Conservation (phyloP, 2,113 vertebrate genomes). For the Opisthocomus hoazin region DNA sequence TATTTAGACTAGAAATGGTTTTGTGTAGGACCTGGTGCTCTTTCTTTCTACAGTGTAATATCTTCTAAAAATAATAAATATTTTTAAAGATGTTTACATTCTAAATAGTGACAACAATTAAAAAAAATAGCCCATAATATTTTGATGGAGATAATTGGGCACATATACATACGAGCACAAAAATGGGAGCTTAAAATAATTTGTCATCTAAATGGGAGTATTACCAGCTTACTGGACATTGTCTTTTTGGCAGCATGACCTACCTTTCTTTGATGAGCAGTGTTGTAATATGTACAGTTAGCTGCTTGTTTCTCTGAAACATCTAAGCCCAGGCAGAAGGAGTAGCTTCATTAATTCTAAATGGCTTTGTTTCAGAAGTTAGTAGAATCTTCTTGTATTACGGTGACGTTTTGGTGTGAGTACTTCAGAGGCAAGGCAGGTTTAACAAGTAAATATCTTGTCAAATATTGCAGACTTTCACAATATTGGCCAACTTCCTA, state of each 20-base stretch:
- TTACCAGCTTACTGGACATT: neutral
- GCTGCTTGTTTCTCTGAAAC: neutral
- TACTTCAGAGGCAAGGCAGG: neutral
- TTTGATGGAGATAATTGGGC: neutral
- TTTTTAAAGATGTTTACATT: neutral
- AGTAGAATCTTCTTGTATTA: neutral
- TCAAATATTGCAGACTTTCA: neutral
- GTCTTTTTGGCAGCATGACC: neutral
- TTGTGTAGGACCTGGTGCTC: neutral
- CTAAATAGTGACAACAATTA: neutral
- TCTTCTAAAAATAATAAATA: neutral
- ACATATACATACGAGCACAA: fast-evolving
- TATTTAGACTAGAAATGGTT: neutral
- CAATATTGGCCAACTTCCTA: neutral
- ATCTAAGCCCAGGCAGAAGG: neutral
- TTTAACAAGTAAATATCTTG: neutral
- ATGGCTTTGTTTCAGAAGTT: neutral
- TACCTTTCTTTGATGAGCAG: neutral
- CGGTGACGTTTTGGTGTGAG: fast-evolving
- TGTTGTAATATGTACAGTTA: neutral
- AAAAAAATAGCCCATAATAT: neutral
- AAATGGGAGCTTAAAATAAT: neutral
- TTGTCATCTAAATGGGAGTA: neutral
- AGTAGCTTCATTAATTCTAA: neutral
- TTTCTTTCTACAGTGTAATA: neutral